Conservation (phyloP, 2,888 invertebrate species). For the Bursaphelenchus okinawaensis region DNA sequence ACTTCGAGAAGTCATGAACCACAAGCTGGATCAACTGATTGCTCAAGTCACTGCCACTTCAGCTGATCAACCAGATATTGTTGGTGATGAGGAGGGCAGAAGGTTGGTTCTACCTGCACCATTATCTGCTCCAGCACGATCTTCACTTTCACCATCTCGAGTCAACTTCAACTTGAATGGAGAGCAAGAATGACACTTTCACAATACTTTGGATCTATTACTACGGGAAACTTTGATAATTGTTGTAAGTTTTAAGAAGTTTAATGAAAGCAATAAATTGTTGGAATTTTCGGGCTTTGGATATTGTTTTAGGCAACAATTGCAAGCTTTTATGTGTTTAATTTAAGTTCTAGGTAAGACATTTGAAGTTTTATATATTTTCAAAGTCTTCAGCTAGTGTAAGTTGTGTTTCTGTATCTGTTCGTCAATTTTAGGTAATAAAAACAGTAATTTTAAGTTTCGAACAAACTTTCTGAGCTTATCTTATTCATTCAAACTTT, state of each 20-base stretch:
- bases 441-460: background rate
- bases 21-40: conserved; percentile 26
- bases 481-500: background rate
- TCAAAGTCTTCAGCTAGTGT: too few species aligned
- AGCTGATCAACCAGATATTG: background rate
- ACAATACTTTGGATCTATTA: background rate
- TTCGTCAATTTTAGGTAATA: too few species aligned
- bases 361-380: too few species aligned
- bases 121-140: background rate
- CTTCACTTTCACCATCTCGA: background rate
- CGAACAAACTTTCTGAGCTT: background rate
- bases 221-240: too few species aligned
- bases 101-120: background rate
- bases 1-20: conserved; percentile 29
- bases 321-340: too few species aligned
- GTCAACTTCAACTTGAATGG: background rate
- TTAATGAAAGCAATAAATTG: too few species aligned
- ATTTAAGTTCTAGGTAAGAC: too few species aligned
- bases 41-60: conserved; percentile 15
- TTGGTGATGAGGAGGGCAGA: background rate
- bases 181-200: background rate
- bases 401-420: too few species aligned
- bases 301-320: too few species aligned
- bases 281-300: too few species aligned
- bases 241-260: too few species aligned